A percentile compares a stretch with the other conserved stretches of the same genome.
Evolutionary conservation across 2,888 invertebrate genomes (phyloP).

Genomic region (Altica lythri): DNA sequence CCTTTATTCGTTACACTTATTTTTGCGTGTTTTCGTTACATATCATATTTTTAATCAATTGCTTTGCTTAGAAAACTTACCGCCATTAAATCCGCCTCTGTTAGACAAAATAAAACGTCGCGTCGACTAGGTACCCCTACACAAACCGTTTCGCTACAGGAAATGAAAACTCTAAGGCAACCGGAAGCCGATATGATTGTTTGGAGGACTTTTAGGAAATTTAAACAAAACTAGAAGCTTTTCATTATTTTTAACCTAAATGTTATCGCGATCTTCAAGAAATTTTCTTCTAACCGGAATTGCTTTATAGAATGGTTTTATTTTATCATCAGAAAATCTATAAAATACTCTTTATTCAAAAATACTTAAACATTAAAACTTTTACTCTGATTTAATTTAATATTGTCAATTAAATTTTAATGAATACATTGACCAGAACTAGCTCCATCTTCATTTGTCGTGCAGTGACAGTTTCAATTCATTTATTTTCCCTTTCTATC

Average conservation of each 20-base stretch:
- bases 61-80: no score
- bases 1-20: no score
- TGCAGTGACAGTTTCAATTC: conserved; percentile 35
- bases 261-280: background rate
- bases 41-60: no score
- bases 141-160: conserved; percentile 1
- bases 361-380: no score
- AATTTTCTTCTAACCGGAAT: background rate
- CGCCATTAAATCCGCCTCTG: background rate
- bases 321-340: no score
- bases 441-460: conserved; percentile 19
- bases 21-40: no score
- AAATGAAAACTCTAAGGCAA: conserved; percentile 17
- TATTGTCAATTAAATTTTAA: no score
- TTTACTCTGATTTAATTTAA: no score
- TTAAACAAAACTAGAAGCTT: conserved; percentile 3
- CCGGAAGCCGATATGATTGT: conserved; percentile 19
- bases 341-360: no score
- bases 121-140: background rate
- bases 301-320: background rate
- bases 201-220: conserved; percentile 5
- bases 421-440: background rate
- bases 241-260: conserved; percentile 1
- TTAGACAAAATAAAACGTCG: background rate
- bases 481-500: conserved; percentile 36